Evolutionary conservation across 2,888 invertebrate species (phyloP).

Genomic region (Melieria crassipennis): DNA sequence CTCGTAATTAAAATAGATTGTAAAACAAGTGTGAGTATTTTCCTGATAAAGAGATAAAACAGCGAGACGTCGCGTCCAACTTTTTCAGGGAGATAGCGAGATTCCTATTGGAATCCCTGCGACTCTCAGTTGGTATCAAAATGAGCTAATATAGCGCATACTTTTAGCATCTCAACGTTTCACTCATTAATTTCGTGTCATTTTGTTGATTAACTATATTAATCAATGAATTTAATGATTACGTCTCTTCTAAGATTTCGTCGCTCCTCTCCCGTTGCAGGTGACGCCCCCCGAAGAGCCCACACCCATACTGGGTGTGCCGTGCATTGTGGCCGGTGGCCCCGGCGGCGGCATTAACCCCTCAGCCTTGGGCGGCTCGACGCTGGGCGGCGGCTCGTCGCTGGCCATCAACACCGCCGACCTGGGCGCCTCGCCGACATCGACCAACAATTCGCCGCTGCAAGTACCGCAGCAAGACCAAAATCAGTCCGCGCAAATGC

Average conservation of each 20-base stretch:
- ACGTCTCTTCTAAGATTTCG: neutral
- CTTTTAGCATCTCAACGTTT: neutral
- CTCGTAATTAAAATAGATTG: no score
- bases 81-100: no score
- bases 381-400: conserved; percentile 57
- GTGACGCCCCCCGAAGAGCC: conserved; percentile 77
- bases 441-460: conserved; percentile 68
- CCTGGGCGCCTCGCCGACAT: conserved; percentile 43
- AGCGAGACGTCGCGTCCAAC: no score
- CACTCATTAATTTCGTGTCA: neutral
- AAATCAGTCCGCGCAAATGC: conserved; percentile 58
- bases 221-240: neutral
- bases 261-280: conserved; percentile 58
- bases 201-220: neutral
- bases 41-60: no score
- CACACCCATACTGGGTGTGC: conserved; percentile 63
- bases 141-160: no score
- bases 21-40: no score
- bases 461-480: conserved; percentile 67
- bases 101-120: no score
- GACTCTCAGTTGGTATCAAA: no score
- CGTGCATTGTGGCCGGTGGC: conserved; percentile 58
- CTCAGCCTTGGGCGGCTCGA: conserved; percentile 58
- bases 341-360: conserved; percentile 64
- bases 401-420: conserved; percentile 62